Conservation (phyloP, 2,797 vertebrate genomes). For the Fratercula arctica region DNA sequence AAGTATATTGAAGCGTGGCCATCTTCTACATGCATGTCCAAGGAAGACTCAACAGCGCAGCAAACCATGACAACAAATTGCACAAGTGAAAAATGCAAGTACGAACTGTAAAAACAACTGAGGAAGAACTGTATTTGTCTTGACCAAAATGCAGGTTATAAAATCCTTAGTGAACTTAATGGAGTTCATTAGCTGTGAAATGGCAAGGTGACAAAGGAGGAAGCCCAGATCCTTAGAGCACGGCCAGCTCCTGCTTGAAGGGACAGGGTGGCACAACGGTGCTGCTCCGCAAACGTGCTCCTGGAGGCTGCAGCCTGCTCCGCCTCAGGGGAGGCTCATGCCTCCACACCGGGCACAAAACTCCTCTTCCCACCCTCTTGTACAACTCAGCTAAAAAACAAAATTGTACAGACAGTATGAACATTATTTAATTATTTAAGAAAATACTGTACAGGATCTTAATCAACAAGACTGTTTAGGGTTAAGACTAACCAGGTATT, state of each 20-base stretch:
- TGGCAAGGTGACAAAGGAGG: not conserved
- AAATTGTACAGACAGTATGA: not conserved
- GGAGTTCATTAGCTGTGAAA: not conserved
- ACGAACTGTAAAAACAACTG: not conserved
- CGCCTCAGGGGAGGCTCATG: not conserved
- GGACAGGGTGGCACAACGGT: not conserved
- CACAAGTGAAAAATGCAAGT: not conserved
- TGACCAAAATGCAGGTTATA: not conserved
- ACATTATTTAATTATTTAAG: not conserved
- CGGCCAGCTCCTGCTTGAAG: accelerated
- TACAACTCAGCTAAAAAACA: not conserved
- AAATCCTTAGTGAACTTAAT: not conserved
- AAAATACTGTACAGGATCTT: not conserved
- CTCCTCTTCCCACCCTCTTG: not conserved
- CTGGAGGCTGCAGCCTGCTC: not conserved
- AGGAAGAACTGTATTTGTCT: not conserved
- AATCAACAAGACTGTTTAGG: not conserved
- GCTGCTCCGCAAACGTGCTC: not conserved
- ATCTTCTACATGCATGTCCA: not conserved
- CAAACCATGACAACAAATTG: not conserved
- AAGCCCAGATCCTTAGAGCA: not conserved
- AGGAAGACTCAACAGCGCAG: not conserved
- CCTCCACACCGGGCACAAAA: not conserved
- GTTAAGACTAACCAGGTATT: not conserved
- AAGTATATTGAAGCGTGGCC: not conserved